Base-by-base conservation (phyloP, 2,797 vertebrate species). In the Crypturellus tataupa region DNA sequence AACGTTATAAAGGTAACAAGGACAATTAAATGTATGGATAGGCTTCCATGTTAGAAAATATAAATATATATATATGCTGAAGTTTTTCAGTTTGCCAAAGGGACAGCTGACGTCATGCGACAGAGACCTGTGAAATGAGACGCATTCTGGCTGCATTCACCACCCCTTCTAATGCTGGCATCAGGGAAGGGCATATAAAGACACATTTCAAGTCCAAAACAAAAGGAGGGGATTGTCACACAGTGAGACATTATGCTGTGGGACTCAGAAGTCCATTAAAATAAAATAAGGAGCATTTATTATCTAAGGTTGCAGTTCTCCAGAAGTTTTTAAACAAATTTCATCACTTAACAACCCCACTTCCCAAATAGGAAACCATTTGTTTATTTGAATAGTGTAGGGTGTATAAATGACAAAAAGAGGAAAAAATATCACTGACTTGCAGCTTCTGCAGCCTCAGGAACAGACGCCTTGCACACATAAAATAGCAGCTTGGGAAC, bases 401-500 rank as follows among this genome's bases (percentile, higher is more conserved):
- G 68, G 91, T 62, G 14, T 58, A 71, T 18, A 77, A 86, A 91
- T 65, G 60, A 71, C 58, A 84, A 77, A 78, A 92, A 76, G 47
- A 3, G n/a, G 23, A 39, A 62, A 85, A 71, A 87, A 75, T 62
- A 37, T 12, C 24, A 55, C 0, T 60, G 51, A 73, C 37, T 42
- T 46, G 60, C 35, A 80, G 77, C 73, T 94, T 85, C 59, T 81
- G 58, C 33, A 58, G 85, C 56, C 93, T 17, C 68, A 58, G 71
- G 80, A 91, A 88, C 80, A 93, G 91, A 91, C 14, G 13, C n/a
- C 92, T 68, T 67, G 39, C 70, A 71, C 85, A 84, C 63, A 92
- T 73, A 81, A 37, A 94, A 84, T 23, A 92, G 83, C 73, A 92
- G 87, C 85, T 91, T 83, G 93, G 83, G 73, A 95, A 25, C 18